Conservation (phyloP, 2,797 vertebrate species). For the Karalla daura region DNA sequence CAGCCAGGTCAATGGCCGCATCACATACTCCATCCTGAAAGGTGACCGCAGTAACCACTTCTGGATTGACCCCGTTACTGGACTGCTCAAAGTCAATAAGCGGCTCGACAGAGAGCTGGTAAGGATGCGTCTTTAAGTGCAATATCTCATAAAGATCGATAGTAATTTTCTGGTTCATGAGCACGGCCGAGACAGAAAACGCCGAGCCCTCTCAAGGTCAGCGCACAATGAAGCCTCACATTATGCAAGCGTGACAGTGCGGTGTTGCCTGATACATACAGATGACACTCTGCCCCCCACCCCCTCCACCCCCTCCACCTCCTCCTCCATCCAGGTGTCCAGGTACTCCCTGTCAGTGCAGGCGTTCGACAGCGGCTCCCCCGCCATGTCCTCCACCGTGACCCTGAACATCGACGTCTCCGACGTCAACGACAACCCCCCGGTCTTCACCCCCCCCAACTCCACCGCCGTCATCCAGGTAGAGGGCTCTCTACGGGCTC, state of each 20-base stretch:
- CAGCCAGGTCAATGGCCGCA: conserved; percentile 91
- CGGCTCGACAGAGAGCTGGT: conserved; percentile 95
- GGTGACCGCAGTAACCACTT: conserved; percentile 95
- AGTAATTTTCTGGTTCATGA: conserved; percentile 68
- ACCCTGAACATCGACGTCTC: conserved; percentile 95
- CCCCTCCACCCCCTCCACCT: background rate
- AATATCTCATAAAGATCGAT: conserved; percentile 63
- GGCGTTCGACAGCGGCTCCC: conserved; percentile 94
- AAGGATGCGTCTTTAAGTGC: conserved; percentile 63
- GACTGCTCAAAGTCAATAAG: conserved; percentile 94
- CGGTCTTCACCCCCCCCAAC: conserved; percentile 90
- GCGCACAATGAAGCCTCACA: conserved; percentile 25
- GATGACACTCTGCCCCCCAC: conserved; percentile 1
- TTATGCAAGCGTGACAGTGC: conserved; percentile 32
- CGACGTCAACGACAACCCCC: conserved; percentile 96
- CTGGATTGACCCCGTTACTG: conserved; percentile 91
- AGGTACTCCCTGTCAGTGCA: conserved; percentile 93
- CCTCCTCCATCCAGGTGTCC: conserved; percentile 83
- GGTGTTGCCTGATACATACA: conserved; percentile 35
- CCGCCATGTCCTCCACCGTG: conserved; percentile 90
- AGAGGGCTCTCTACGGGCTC: background rate
- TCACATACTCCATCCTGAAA: conserved; percentile 92
- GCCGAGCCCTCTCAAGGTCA: conserved; percentile 52
- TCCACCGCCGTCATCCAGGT: conserved; percentile 95
- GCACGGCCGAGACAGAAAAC: conserved; percentile 38